Evolutionary conservation across 2,888 invertebrate genomes (phyloP).

Genomic region (Homarus gammarus): DNA sequence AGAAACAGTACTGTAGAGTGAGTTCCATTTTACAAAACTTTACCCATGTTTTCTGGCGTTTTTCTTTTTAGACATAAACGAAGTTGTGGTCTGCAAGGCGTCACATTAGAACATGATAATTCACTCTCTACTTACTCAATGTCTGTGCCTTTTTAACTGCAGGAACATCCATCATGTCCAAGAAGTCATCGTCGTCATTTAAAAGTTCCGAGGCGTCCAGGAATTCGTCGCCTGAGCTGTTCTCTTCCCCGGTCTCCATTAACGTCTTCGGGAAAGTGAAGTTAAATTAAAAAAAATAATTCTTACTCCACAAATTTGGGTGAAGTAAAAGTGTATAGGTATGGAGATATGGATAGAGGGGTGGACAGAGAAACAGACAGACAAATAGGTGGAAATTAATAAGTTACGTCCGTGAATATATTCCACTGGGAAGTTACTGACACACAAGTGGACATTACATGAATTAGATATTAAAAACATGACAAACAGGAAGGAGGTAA

Average conservation of each 20-base stretch:
- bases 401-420: no score
- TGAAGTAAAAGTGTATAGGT: no score
- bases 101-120: no score
- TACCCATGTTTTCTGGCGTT: no score
- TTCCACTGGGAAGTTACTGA: background rate
- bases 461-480: conserved; percentile 59
- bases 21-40: no score
- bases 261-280: background rate
- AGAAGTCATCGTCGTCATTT: conserved; percentile 91
- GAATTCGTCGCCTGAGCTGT: conserved; percentile 84
- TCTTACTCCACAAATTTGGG: background rate
- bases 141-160: conserved; percentile 86
- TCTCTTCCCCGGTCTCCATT: conserved; percentile 60
- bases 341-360: no score
- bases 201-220: conserved; percentile 91
- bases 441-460: background rate
- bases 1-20: no score
- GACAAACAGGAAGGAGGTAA: background rate
- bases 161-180: conserved; percentile 84
- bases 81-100: no score
- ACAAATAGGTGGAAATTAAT: no score
- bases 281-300: background rate
- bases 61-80: no score
- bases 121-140: conserved; percentile 86
- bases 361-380: no score